Evolutionary conservation across 2,113 vertebrate species (phyloP).

Genomic region (Corythornis cristatus): DNA sequence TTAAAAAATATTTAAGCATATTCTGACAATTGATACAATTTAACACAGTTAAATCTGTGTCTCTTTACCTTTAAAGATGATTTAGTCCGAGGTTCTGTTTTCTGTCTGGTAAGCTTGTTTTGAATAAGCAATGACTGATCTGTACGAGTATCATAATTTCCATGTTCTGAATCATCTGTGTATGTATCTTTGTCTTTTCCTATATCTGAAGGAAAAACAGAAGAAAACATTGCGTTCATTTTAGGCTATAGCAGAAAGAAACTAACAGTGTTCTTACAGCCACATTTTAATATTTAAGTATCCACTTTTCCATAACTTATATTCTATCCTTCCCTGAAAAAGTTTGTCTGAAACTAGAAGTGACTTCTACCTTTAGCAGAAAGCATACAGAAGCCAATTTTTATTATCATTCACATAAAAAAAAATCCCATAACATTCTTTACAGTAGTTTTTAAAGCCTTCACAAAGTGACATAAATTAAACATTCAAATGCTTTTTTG

Average conservation of each 20-base stretch:
- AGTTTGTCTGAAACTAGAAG: not conserved
- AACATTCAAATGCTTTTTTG: not conserved
- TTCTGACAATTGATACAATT: not conserved
- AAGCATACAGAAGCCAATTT: not conserved
- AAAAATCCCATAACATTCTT: not conserved
- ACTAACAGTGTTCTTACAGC: not conserved
- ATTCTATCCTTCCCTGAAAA: not conserved
- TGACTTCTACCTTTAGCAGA: not conserved
- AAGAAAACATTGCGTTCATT: slow-evolving; percentile 21
- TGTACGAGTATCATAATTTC: slow-evolving; percentile 82
- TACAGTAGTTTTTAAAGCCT: not conserved
- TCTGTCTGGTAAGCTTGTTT: slow-evolving; percentile 81
- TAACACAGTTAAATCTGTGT: not conserved
- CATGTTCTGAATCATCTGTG: slow-evolving; percentile 87
- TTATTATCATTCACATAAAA: not conserved
- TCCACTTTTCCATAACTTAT: not conserved
- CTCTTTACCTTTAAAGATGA: slow-evolving; percentile 84
- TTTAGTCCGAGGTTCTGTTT: slow-evolving; percentile 81
- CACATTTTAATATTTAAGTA: not conserved
- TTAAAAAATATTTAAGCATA: not conserved
- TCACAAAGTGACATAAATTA: not conserved
- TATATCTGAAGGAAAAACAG: slow-evolving; percentile 72
- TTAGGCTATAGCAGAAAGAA: not conserved
- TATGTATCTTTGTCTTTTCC: slow-evolving; percentile 86
- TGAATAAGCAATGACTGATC: slow-evolving; percentile 87